A percentile compares a stretch with the other conserved stretches of the same genome.
Evolutionary conservation across 2,797 vertebrate species (phyloP).

Genomic region (Artibeus jamaicensis): DNA sequence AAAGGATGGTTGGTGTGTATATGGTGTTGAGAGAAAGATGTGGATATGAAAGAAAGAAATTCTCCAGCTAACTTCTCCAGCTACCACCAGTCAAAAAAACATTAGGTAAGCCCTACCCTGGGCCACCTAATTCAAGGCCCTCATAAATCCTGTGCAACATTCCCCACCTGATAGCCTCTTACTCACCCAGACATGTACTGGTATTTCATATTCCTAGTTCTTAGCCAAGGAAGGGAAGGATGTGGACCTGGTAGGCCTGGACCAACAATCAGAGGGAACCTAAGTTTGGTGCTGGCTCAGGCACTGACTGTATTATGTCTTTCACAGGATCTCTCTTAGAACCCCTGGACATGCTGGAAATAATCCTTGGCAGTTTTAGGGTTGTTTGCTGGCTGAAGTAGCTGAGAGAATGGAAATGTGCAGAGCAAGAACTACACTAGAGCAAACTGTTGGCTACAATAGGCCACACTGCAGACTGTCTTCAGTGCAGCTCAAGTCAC

Average conservation of each 20-base stretch:
- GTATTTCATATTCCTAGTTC: not conserved
- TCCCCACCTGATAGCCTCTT: not conserved
- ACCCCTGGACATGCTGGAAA: not conserved
- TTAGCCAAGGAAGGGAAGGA: not conserved
- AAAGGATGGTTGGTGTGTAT: not conserved
- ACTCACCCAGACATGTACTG: not conserved
- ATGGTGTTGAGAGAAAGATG: not conserved
- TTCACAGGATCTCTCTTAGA: not conserved
- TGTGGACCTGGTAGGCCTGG: not conserved
- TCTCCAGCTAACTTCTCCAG: not conserved
- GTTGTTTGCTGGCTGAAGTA: not conserved
- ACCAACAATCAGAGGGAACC: not conserved
- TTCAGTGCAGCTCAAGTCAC: not conserved
- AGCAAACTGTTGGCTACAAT: not conserved
- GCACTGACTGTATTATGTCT: not conserved
- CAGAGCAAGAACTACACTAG: not conserved
- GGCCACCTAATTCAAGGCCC: not conserved
- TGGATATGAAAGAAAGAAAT: not conserved
- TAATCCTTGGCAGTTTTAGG: not conserved
- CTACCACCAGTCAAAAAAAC: not conserved
- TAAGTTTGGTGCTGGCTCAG: not conserved
- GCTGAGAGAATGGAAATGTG: constrained; percentile 19
- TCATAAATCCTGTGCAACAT: not conserved
- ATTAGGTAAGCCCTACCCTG: not conserved
- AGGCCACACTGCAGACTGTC: not conserved